Conservation (phyloP, 2,113 vertebrate species). For the Pterocles burchelli region DNA sequence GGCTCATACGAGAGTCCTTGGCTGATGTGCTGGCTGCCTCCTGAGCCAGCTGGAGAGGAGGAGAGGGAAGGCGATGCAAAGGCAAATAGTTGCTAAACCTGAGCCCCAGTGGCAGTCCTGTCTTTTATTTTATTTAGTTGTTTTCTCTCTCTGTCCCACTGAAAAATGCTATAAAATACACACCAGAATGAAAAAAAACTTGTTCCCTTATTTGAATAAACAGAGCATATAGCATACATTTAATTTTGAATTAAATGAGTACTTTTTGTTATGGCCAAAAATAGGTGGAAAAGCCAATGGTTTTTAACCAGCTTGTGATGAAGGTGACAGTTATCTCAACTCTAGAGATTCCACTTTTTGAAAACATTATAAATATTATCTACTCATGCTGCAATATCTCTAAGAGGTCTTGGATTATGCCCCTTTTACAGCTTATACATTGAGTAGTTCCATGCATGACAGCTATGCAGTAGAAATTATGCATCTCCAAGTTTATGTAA, state of each 20-base stretch:
- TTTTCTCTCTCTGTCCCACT: not conserved
- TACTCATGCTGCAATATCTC: not conserved
- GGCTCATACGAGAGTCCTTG: no score
- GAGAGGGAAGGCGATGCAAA: not conserved
- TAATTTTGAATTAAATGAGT: not conserved
- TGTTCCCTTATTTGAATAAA: not conserved
- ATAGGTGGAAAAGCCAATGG: not conserved
- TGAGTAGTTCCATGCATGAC: not conserved
- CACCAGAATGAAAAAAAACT: not conserved
- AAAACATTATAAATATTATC: not conserved
- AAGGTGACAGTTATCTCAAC: not conserved
- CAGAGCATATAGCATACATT: not conserved
- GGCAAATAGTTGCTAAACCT: rapidly evolving
- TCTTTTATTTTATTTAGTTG: not conserved
- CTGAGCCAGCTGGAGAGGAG: rapidly evolving
- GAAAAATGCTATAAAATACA: not conserved
- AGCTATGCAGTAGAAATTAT: not conserved
- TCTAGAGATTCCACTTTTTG: not conserved
- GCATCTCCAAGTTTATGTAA: not conserved
- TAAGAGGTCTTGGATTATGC: not conserved
- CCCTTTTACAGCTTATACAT: not conserved
- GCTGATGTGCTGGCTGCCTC: not conserved
- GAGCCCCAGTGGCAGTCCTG: no score
- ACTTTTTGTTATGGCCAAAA: not conserved
- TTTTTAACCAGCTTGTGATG: not conserved